Conservation (phyloP, 2,888 invertebrate species). For the Brenthis daphne region DNA sequence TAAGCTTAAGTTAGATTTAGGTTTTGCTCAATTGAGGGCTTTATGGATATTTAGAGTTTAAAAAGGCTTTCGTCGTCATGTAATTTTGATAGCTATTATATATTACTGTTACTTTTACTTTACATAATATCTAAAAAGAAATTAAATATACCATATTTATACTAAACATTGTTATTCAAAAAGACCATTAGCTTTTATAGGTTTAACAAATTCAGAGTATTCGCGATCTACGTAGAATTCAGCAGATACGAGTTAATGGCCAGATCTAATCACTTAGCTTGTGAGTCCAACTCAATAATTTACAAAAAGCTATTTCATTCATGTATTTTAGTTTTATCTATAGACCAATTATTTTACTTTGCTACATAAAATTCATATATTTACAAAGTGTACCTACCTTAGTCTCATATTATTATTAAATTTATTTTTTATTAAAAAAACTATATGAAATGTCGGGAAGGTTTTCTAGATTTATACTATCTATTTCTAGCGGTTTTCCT, state of each 20-base stretch:
- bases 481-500: too few species aligned
- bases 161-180: not conserved
- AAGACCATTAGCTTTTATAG: slow-evolving; percentile 55
- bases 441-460: too few species aligned
- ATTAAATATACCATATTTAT: slow-evolving; percentile 1
- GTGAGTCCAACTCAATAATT: slow-evolving; percentile 57
- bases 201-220: slow-evolving; percentile 46
- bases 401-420: too few species aligned
- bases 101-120: too few species aligned
- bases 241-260: slow-evolving; percentile 65
- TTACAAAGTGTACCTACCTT: too few species aligned
- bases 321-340: slow-evolving; percentile 36
- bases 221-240: slow-evolving; percentile 52
- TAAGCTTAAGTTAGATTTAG: not conserved
- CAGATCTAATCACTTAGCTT: slow-evolving; percentile 71
- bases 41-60: too few species aligned
- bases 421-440: too few species aligned
- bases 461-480: too few species aligned
- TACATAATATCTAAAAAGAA: not conserved
- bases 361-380: slow-evolving; percentile 6
- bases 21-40: too few species aligned
- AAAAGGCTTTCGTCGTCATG: too few species aligned
- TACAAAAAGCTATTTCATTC: slow-evolving; percentile 49
- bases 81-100: too few species aligned
- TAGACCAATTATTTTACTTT: slow-evolving; percentile 12